phyloP scores from a whole-genome alignment of 2,888 invertebrate genomes.

The Polydrusus pterygomalis region DNA sequence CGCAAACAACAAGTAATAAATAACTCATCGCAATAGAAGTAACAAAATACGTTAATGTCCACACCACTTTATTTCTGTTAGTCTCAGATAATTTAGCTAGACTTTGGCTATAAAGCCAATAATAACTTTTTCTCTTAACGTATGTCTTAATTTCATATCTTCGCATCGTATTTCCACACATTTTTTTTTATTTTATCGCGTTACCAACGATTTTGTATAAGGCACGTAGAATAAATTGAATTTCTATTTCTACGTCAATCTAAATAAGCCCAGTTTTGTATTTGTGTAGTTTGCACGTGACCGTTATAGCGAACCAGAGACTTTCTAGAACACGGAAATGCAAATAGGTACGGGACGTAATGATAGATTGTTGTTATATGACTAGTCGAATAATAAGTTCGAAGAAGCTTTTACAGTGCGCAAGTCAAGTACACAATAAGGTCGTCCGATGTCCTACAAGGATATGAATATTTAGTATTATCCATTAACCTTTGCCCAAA shows the following conservation, averaged over 20 bases:
- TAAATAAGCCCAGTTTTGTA: constrained; percentile 22
- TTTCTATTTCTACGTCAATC: constrained; percentile 36
- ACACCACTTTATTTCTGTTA: not conserved
- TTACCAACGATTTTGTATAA: constrained; percentile 32
- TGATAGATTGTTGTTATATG: too few species aligned
- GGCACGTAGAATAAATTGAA: constrained; percentile 44
- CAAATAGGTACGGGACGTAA: too few species aligned
- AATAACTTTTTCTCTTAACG: constrained; percentile 5
- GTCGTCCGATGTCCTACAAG: not conserved
- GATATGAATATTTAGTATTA: too few species aligned
- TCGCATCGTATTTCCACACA: constrained; percentile 13
- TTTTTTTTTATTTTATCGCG: constrained; percentile 19
- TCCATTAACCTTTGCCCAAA: too few species aligned
- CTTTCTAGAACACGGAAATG: constrained; percentile 20
- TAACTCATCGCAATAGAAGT: not conserved
- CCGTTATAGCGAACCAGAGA: constrained; percentile 17
- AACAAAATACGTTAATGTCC: not conserved
- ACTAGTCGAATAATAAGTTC: too few species aligned
- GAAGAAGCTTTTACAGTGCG: too few species aligned
- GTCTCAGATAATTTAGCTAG: not conserved
- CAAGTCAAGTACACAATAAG: not conserved
- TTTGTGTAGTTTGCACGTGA: constrained; percentile 39
- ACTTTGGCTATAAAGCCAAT: not conserved
- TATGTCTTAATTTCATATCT: constrained; percentile 10
- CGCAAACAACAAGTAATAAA: not conserved